These are phyloP conservation scores for Drosophila guanche DNA, from an alignment of 1,140 invertebrate genomes.

Conservation along the genomic window DNA sequence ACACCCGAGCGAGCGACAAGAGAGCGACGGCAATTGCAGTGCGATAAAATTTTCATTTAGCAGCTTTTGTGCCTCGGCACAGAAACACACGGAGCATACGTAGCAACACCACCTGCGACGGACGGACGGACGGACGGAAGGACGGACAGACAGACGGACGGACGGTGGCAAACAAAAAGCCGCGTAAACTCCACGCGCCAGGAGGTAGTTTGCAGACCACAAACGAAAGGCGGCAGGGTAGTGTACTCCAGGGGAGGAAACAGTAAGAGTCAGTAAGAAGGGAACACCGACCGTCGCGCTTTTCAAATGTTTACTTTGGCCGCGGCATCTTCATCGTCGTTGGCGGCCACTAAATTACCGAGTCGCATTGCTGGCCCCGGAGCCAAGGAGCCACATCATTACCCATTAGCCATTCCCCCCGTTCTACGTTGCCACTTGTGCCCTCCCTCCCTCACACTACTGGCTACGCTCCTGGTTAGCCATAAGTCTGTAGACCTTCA, in stretches of 20 bases:
- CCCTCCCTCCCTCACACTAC: not conserved
- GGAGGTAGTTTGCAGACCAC: constrained; percentile 7
- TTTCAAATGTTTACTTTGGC: constrained; percentile 72
- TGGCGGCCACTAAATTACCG: constrained; percentile 70
- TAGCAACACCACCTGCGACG: constrained; percentile 63
- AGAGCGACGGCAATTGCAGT: constrained; percentile 71
- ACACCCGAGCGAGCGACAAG: not conserved
- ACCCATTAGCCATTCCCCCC: constrained; percentile 32
- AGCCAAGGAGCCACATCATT: constrained; percentile 50
- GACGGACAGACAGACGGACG: constrained; percentile 21
- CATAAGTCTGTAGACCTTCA: constrained; percentile 32
- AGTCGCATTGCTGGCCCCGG: constrained; percentile 37
- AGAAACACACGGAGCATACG: constrained; percentile 16
- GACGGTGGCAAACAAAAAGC: constrained; percentile 60
- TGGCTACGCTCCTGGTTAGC: not conserved
- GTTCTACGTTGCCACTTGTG: not conserved
- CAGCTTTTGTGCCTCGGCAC: constrained; percentile 38
- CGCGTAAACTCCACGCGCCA: constrained; percentile 49
- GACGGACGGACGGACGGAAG: constrained; percentile 22
- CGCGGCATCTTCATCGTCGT: constrained; percentile 43
- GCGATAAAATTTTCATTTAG: constrained; percentile 75
- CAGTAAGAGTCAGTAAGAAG: not conserved
- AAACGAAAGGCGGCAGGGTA: not conserved
- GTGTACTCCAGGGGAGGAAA: not conserved
- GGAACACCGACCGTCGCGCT: constrained; percentile 24